Base-by-base conservation (phyloP, 2,113 vertebrate species). In the Formicarius rufipectus region DNA sequence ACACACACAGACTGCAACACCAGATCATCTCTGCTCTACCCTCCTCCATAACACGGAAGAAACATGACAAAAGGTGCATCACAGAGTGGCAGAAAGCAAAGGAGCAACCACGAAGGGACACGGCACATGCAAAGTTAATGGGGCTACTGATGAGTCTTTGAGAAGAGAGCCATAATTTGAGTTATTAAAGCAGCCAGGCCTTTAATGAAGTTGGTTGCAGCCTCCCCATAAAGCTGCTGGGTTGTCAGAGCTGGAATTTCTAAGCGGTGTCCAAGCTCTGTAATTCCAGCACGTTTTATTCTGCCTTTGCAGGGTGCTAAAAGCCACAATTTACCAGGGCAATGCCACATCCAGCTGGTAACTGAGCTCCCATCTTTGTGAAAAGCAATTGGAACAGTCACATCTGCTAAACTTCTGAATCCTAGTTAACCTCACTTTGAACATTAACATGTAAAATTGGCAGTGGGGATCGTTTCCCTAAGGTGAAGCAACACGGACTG, bases 131-230 rank as follows among this genome's bases (percentile, higher is more conserved):
- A 96, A 72, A 94, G 22, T 80, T 94, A 96, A 96, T 90, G 92
- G 75, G 93, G 73, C 79, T 86, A 84, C 88, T 45, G 81, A 85
- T 52, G 90, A 95, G 90, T 60, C 88, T 88, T 95, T 28, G 4
- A 75, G 93, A 67, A 94, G 72, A 92, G 80, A 87, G 52, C 69
- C 79, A 90, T 93, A 90, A 75, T 93, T 95, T 93, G 63, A 95
- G 94, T 93, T 96, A 95, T 93, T 96, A 96, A 96, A 96, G 68
- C 69, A 94, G 85, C 11, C 88, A 93, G 90, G 94, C 90, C 88
- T 94, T 95, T 95, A 96, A 97, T 92, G 90, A 96, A 96, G 90
- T 91, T 84, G 63, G 63, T 90, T 93, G 91, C 7, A 91, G 87
- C 78, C 76, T 88, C 72, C 60, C 67, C 87, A 77, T 44, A 88